Percentiles rank a stretch among this genome's conserved stretches.
phyloP scores from a whole-genome alignment of 2,113 vertebrate genomes.

The Mungos mungo region DNA sequence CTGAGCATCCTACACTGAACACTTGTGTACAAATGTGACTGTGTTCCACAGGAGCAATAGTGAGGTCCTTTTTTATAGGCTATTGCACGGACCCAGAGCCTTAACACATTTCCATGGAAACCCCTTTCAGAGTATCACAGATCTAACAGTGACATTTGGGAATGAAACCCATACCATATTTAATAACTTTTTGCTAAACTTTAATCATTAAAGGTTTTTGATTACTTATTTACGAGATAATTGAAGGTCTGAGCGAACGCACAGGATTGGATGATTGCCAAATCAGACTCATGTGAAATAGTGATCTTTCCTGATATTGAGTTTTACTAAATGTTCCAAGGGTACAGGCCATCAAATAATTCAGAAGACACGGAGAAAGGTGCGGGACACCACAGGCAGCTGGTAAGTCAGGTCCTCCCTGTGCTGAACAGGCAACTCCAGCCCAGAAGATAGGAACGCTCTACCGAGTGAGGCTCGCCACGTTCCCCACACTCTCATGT shows the following conservation, averaged over 20 bases:
- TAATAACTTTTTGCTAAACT: slow-evolving; percentile 11
- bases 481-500: neutral
- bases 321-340: neutral
- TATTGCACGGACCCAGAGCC: neutral
- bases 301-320: neutral
- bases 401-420: neutral
- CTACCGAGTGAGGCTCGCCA: neutral
- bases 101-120: neutral
- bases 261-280: neutral
- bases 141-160: neutral
- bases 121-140: neutral
- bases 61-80: neutral
- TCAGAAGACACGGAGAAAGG: neutral
- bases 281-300: neutral
- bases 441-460: neutral
- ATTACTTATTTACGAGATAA: neutral
- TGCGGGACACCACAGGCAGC: neutral
- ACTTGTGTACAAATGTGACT: neutral
- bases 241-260: neutral
- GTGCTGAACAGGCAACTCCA: neutral
- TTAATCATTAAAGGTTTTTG: neutral
- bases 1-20: neutral
- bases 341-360: neutral
- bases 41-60: neutral
- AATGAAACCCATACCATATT: neutral